Evolutionary conservation across 2,888 invertebrate genomes (phyloP).

Genomic region (Drosophila anomalata): DNA sequence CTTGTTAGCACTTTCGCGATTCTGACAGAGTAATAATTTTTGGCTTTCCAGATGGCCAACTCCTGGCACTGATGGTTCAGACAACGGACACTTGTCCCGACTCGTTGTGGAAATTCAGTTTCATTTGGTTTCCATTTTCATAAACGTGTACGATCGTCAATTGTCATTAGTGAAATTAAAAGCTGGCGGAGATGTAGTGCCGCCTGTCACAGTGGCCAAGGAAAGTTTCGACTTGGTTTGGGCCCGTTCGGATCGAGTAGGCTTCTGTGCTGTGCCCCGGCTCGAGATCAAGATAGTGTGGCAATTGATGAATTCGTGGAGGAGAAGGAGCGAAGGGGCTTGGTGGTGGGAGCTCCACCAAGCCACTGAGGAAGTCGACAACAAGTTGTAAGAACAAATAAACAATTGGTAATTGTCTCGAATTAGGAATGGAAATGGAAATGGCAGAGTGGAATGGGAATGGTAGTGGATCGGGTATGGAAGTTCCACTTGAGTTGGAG

Average conservation of each 20-base stretch:
- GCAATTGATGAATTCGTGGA: constrained; percentile 75
- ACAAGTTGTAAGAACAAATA: constrained; percentile 64
- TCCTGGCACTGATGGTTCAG: constrained; percentile 2
- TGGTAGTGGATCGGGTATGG: constrained; percentile 7
- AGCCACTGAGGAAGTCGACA: constrained; percentile 38
- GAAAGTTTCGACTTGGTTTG: constrained; percentile 51
- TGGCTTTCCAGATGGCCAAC: not conserved
- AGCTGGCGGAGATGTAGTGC: constrained; percentile 31
- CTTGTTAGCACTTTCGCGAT: not conserved
- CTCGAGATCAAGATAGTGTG: constrained; percentile 74
- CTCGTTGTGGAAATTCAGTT: constrained; percentile 32
- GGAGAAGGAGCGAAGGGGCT: constrained; percentile 27
- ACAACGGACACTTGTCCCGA: not conserved
- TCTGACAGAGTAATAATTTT: not conserved
- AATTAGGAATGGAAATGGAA: constrained; percentile 39
- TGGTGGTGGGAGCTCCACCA: constrained; percentile 8
- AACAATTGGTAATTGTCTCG: constrained; percentile 76
- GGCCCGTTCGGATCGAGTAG: constrained; percentile 10
- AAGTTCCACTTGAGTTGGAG: constrained; percentile 12
- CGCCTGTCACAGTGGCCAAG: constrained; percentile 45
- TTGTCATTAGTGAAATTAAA: constrained; percentile 69
- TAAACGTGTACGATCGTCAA: constrained; percentile 70
- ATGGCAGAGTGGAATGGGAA: not conserved
- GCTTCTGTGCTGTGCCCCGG: constrained; percentile 28
- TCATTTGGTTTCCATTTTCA: constrained; percentile 68